These are phyloP conservation scores for Pangasius mekongensis DNA, from an alignment of 2,797 vertebrate species.

Conservation along the genomic window DNA sequence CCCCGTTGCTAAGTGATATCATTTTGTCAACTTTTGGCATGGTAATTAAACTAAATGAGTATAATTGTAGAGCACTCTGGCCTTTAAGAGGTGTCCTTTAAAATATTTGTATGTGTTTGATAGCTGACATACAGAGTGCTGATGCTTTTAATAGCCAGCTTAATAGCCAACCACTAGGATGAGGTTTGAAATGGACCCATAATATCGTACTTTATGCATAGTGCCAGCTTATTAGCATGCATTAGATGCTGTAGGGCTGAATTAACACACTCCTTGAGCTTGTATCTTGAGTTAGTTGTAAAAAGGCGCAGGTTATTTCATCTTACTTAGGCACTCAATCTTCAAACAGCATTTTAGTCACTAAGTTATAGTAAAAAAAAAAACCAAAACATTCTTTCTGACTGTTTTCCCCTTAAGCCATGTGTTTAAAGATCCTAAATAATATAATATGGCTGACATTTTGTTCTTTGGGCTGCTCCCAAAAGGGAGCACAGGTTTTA, in stretches of 20 bases:
- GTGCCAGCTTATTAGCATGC: conserved; percentile 22
- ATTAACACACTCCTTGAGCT: not conserved
- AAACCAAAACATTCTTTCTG: not conserved
- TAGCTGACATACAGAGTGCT: conserved; percentile 36
- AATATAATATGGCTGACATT: conserved; percentile 5
- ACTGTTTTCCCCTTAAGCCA: not conserved
- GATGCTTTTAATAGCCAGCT: conserved; percentile 44
- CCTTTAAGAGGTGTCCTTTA: conserved; percentile 46
- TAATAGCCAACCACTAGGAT: conserved; percentile 40
- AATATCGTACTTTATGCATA: conserved; percentile 28
- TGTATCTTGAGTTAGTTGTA: not conserved
- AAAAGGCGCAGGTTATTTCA: too few relatives aligned
- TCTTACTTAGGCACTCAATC: not conserved
- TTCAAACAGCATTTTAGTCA: not conserved
- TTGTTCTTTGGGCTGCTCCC: too few relatives aligned
- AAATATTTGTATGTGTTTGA: conserved; percentile 51
- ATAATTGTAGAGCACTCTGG: conserved; percentile 34
- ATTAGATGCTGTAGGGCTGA: conserved; percentile 19
- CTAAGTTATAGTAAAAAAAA: not conserved
- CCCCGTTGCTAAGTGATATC: conserved; percentile 37
- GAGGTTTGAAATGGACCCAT: conserved; percentile 24
- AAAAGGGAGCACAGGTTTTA: too few relatives aligned
- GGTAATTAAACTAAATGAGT: conserved; percentile 41
- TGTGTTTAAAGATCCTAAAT: not conserved
- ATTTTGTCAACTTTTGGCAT: conserved; percentile 38